phyloP scores from a whole-genome alignment of 2,888 invertebrate genomes.

The Octonoba sinensis region DNA sequence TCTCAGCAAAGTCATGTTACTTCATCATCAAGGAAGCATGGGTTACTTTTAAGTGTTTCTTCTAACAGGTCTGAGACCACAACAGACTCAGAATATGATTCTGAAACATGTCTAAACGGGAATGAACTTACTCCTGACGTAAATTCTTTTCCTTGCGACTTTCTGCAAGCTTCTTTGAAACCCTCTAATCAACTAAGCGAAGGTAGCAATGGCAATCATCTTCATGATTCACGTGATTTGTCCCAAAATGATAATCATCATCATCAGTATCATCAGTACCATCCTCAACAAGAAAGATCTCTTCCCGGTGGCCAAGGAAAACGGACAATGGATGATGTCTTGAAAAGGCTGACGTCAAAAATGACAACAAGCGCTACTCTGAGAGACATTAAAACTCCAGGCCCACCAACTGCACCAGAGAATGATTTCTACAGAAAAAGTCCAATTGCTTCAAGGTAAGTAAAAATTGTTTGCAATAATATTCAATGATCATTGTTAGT shows the following conservation, averaged over 20 bases:
- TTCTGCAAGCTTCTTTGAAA: slow-evolving; percentile 48
- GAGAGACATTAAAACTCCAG: slow-evolving; percentile 45
- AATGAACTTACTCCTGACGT: slow-evolving; percentile 28
- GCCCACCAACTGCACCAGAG: slow-evolving; percentile 14
- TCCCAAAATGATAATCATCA: slow-evolving; percentile 30
- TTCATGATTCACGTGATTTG: slow-evolving; percentile 25
- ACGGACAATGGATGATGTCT: slow-evolving; percentile 87
- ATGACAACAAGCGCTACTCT: slow-evolving; percentile 78
- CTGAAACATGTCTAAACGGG: slow-evolving; percentile 51
- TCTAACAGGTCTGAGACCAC: slow-evolving; percentile 66
- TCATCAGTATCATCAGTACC: slow-evolving; percentile 26
- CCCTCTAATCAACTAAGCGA: slow-evolving; percentile 28
- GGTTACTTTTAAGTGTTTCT: slow-evolving; percentile 68
- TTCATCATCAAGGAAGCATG: slow-evolving; percentile 69
- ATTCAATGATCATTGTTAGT: background rate
- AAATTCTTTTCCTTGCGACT: slow-evolving; percentile 50
- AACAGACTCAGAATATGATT: slow-evolving; percentile 68
- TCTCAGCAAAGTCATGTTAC: slow-evolving; percentile 64
- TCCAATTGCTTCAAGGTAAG: slow-evolving; percentile 36
- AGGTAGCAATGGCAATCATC: slow-evolving; percentile 22
- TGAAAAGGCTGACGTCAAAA: slow-evolving; percentile 87
- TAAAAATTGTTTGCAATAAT: background rate
- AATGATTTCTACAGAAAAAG: slow-evolving; percentile 37
- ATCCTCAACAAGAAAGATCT: slow-evolving; percentile 19
- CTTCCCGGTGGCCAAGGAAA: slow-evolving; percentile 38